Evolutionary conservation across 2,888 invertebrate species (phyloP).

Genomic region (Neuroscelio doddi): DNA sequence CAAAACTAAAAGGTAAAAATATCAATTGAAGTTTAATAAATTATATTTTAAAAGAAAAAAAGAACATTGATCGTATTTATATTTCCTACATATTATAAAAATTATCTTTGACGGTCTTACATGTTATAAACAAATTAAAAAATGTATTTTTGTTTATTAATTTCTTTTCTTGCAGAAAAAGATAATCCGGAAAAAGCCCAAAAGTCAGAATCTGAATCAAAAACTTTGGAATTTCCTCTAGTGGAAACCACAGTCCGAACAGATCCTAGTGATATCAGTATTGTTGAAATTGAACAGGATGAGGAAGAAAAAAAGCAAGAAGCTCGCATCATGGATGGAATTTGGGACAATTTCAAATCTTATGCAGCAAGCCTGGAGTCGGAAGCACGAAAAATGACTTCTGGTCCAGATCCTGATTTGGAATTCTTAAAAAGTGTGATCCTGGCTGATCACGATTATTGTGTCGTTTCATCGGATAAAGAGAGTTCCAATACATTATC

Average conservation of each 20-base stretch:
- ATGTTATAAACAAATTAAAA: no score
- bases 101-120: no score
- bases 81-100: no score
- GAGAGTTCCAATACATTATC: constrained; percentile 38
- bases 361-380: constrained; percentile 81
- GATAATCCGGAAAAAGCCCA: constrained; percentile 50
- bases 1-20: no score
- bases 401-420: constrained; percentile 47
- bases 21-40: no score
- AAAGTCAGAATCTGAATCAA: constrained; percentile 51
- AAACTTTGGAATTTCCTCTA: constrained; percentile 62
- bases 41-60: no score
- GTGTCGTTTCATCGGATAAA: constrained; percentile 67
- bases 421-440: constrained; percentile 65
- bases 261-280: constrained; percentile 11
- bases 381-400: constrained; percentile 27
- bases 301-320: constrained; percentile 74
- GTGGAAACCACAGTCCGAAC: no score
- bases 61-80: no score
- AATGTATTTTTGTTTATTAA: no score
- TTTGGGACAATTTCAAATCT: constrained; percentile 85
- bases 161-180: constrained; percentile 18
- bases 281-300: constrained; percentile 61
- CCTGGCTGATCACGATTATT: constrained; percentile 83
- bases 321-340: constrained; percentile 79